Evolutionary conservation across 2,113 vertebrate genomes (phyloP).

Genomic region (Rousettus leschenaultii): DNA sequence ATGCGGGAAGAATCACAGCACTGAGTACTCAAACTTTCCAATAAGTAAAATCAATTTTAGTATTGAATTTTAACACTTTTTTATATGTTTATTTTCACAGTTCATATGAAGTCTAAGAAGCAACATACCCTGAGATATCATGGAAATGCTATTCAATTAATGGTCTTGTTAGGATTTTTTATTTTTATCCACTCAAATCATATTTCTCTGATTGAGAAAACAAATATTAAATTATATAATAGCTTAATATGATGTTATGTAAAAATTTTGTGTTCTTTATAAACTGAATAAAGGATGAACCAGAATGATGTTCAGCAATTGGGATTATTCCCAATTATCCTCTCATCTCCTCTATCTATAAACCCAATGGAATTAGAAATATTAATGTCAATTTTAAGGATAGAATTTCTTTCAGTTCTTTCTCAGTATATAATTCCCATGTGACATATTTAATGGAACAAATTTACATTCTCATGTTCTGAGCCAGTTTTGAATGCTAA

Average conservation of each 20-base stretch:
- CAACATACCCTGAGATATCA: not conserved
- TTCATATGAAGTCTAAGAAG: not conserved
- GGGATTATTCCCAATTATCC: not conserved
- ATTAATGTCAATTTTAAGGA: not conserved
- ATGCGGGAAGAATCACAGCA: not conserved
- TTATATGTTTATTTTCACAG: not conserved
- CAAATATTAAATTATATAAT: not conserved
- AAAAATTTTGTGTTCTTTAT: not conserved
- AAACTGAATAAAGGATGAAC: not conserved
- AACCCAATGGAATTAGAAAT: not conserved
- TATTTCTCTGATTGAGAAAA: not conserved
- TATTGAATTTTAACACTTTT: not conserved
- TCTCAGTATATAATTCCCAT: constrained; percentile 10
- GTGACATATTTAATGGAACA: not conserved
- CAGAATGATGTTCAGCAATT: not conserved
- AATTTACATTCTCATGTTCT: not conserved
- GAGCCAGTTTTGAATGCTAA: not conserved
- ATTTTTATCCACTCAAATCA: not conserved
- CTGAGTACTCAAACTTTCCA: not conserved
- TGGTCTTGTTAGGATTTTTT: not conserved
- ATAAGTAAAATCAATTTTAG: not conserved
- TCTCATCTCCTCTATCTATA: not conserved
- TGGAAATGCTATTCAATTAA: not conserved
- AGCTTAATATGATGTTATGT: not conserved
- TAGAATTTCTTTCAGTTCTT: not conserved